phyloP scores from a whole-genome alignment of 2,888 invertebrate species.

The Acleris sparsana region DNA sequence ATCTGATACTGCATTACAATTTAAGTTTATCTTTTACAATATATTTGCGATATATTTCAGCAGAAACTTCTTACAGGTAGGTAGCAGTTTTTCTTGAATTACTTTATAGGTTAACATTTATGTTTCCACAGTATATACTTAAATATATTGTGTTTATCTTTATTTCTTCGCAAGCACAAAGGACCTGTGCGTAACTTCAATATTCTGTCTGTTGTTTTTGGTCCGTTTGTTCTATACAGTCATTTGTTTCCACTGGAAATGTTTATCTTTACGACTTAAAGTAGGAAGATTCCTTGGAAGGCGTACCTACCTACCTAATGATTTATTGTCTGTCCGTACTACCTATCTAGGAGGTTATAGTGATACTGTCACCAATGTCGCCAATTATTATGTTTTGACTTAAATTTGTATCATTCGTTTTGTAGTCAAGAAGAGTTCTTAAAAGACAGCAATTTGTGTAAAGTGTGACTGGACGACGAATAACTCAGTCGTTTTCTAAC shows the following conservation, averaged over 20 bases:
- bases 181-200: not conserved
- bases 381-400: not conserved
- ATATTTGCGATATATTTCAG: no score
- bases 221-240: conserved; percentile 3
- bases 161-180: not conserved
- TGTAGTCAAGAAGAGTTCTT: no score
- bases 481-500: no score
- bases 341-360: not conserved
- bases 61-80: no score
- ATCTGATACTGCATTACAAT: no score
- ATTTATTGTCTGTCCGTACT: conserved; percentile 26
- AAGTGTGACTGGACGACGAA: no score
- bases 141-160: not conserved
- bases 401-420: not conserved
- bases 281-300: conserved; percentile 29
- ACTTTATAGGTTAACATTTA: no score
- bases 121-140: not conserved
- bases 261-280: conserved; percentile 31
- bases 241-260: conserved; percentile 31
- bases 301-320: conserved; percentile 9
- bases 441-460: no score
- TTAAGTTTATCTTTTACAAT: no score
- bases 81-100: no score
- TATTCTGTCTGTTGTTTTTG: conserved; percentile 17
- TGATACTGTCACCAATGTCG: conserved; percentile 3